Evolutionary conservation across 2,888 invertebrate species (phyloP), one percentile per base, ranked within the genome.

Genomic region (Chymomyza procnemis): DNA sequence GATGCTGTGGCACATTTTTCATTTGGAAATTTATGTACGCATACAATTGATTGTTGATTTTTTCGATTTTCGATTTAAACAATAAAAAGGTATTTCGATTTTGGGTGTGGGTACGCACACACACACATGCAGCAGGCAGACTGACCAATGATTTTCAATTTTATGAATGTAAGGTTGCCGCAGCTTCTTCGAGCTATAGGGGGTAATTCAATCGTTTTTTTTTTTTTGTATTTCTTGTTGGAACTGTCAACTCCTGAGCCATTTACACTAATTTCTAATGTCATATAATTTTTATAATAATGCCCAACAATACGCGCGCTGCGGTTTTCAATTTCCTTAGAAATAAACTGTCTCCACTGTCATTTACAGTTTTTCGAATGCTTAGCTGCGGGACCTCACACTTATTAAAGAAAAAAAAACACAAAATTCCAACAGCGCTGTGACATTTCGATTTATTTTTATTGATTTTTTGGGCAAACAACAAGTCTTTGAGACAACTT

Each of bases 371-470:
- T 78, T n/a, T n/a, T n/a, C n/a, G n/a, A n/a, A n/a, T n/a, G n/a
- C 30, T 26, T 57, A 84, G 69, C 81, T 81, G 80, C 81, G 81
- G 87, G 81, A 85, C 85, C 85, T 76, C 80, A 80, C 80, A 80
- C 80, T 85, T 72, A 74, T 78, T 78, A 85, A 66, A 54, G 48
- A 66, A 63, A 67, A 73, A 72, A 73, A 6, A 4, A 2, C 1
- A 26, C 2, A 26, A 26, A 26, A 2, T 26, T 5, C 26, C 26
- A 26, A 46, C 54, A 52, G 34, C 80, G 67, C 80, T 73, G 84
- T 85, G 88, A 88, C 83, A 84, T 85, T 87, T 88, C 88, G 87
- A 88, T 84, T 84, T 88, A 84, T 84, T 88, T 83, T 84, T 84
- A 88, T 84, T 84, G 83, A 84, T 79, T 85, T 75, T 68, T 41